Percentiles rank a stretch among this genome's conserved stretches.
These are phyloP conservation scores for Acestrorhynchus altus DNA, from an alignment of 2,797 vertebrate species.

Conservation along the genomic window DNA sequence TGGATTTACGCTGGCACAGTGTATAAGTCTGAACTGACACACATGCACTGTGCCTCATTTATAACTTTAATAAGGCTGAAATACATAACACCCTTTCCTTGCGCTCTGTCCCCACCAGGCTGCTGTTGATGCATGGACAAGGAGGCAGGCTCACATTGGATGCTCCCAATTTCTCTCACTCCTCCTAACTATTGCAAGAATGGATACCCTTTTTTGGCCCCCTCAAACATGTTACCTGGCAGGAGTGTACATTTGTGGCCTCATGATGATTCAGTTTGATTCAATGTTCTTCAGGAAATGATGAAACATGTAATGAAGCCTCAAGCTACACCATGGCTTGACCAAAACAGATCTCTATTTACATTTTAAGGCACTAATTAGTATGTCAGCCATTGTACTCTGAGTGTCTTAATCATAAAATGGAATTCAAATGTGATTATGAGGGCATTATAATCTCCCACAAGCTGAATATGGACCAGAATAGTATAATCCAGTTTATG, in stretches of 20 bases:
- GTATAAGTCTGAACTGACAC: conserved; percentile 68
- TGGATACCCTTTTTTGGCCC: neutral
- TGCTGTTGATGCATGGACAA: conserved; percentile 73
- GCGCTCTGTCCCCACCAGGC: conserved; percentile 72
- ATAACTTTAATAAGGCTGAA: conserved; percentile 73
- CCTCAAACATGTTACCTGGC: neutral
- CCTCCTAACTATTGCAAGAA: conserved; percentile 16
- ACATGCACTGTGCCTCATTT: conserved; percentile 61
- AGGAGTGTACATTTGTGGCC: neutral
- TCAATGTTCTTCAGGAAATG: neutral
- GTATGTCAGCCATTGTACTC: too few species aligned
- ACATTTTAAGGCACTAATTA: too few species aligned
- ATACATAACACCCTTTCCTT: conserved; percentile 74
- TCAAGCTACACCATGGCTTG: neutral
- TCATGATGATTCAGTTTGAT: neutral
- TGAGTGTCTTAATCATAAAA: too few species aligned
- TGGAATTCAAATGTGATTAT: too few species aligned
- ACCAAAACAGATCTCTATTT: too few species aligned
- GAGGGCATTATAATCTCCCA: too few species aligned
- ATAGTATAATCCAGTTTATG: neutral
- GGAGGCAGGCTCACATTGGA: conserved; percentile 51
- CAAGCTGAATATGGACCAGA: too few species aligned
- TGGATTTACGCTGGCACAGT: conserved; percentile 68
- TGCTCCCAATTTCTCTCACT: conserved; percentile 34
- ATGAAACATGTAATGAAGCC: neutral